Base-by-base conservation (phyloP, 2,888 invertebrate genomes). In the Operophtera brumata region DNA sequence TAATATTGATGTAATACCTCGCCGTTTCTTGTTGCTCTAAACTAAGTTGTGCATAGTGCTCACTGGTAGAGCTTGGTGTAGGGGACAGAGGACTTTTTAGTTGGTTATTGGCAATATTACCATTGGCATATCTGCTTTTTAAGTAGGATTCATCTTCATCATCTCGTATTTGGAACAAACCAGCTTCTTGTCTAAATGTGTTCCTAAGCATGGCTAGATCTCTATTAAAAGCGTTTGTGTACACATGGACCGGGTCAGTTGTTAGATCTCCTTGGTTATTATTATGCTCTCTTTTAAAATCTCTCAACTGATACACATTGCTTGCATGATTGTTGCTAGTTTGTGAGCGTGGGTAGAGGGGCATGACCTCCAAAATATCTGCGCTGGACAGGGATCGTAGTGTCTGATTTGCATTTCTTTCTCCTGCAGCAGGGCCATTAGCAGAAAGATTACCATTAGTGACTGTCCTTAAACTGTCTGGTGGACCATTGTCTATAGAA, bases 281-380 rank as follows among this genome's bases (percentile, higher is more conserved):
- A 58, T 91, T 91, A 57, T 88, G 85, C 67, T 91, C 91, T 65
- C 85, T 81, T 63, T 91, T 92, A 68, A 92, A 91, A 54, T 92
- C 92, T 54, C 86, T 76, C 10, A 90, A 62, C 65, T 92, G 91
- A 70, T 92, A 93, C 1, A 92, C 79, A 78, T 92, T 92, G 36
- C 91, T 85, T 12, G 86, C 86, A 64, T 89, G 89, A 62, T 78
- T 84, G 52, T 70, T 70, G 67, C 77, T 74, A 47, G 78, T 67
- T 69, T 85, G 76, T 30, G 86, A 68, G 39, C 85, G 75, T 36
- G 91, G 89, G 64, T 90, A 87, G 10, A 92, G 71, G 1, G 91
- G 90, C 77, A 91, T 91, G 0, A 91, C 90, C 70, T 91, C 92
- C 39, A 91, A 75, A 54, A 91, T 90, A 59, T 92, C 90, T 46